Conservation (phyloP, 2,888 invertebrate species). For the Chrysotoxum bicinctum region DNA sequence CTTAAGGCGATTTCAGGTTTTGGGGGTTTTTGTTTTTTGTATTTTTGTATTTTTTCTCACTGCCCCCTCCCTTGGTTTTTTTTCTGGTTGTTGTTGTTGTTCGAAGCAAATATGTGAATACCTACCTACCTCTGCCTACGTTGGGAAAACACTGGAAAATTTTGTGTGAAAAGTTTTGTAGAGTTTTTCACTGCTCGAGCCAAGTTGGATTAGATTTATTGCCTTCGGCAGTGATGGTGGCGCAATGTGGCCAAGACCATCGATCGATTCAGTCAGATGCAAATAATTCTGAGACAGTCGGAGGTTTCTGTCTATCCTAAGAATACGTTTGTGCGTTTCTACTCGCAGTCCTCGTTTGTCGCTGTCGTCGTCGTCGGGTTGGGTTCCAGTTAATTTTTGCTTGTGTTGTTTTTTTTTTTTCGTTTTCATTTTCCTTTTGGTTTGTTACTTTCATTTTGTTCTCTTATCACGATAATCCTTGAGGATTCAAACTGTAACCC, state of each 20-base stretch:
- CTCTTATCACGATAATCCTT: constrained; percentile 44
- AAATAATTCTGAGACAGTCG: constrained; percentile 56
- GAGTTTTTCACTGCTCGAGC: constrained; percentile 51
- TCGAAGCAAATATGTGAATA: background rate
- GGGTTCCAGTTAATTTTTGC: background rate
- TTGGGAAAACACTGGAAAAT: constrained; percentile 14
- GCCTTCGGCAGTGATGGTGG: constrained; percentile 60
- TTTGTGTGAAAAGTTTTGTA: constrained; percentile 56
- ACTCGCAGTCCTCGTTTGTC: background rate
- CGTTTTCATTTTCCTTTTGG: background rate
- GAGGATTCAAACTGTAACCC: constrained; percentile 8
- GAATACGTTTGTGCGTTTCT: constrained; percentile 16
- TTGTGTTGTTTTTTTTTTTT: background rate
- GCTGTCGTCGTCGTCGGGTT: constrained; percentile 21
- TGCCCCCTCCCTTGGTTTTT: constrained; percentile 2
- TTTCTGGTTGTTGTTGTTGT: background rate
- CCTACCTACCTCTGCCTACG: background rate
- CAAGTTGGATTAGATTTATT: constrained; percentile 62
- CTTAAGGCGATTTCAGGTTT: constrained; percentile 69
- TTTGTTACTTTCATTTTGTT: background rate
- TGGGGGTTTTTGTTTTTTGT: constrained; percentile 24
- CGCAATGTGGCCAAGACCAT: constrained; percentile 68
- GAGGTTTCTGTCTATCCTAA: constrained; percentile 20
- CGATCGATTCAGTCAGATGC: constrained; percentile 71
- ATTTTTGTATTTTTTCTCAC: constrained; percentile 48